phyloP scores from a whole-genome alignment of 2,113 vertebrate genomes.

The Vicugna pacos region DNA sequence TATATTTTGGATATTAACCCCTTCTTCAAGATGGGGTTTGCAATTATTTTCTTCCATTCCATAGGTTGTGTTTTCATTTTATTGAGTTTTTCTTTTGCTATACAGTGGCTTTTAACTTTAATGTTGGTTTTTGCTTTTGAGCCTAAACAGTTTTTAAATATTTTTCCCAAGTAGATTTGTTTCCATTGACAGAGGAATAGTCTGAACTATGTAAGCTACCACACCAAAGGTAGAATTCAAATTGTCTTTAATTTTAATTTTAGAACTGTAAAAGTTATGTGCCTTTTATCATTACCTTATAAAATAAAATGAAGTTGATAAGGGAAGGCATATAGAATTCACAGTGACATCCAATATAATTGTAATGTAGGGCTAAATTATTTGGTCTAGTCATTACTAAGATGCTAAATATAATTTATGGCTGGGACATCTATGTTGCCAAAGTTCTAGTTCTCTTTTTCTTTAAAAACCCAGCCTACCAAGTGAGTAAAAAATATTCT shows the following conservation, averaged over 20 bases:
- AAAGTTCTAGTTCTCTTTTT: conserved; percentile 46
- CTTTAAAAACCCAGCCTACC: neutral
- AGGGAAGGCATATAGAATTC: neutral
- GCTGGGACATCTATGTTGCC: neutral
- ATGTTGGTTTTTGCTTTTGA: neutral
- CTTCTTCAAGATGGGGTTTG: neutral
- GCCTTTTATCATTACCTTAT: neutral
- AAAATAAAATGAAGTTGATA: neutral
- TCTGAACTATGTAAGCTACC: neutral
- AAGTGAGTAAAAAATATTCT: conserved; percentile 65
- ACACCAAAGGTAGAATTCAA: neutral
- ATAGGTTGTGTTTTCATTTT: neutral
- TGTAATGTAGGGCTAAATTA: neutral
- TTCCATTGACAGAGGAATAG: neutral
- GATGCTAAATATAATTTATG: conserved; percentile 9
- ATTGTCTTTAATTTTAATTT: neutral
- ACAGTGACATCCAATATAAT: neutral
- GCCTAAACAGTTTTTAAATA: neutral
- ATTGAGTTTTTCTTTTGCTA: neutral
- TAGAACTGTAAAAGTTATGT: neutral
- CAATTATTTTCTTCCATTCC: neutral
- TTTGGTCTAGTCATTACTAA: neutral
- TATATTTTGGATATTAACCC: neutral
- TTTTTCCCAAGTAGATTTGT: neutral
- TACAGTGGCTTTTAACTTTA: neutral